Base-by-base conservation (phyloP, 2,888 invertebrate genomes). In the Eupithecia vulgata region DNA sequence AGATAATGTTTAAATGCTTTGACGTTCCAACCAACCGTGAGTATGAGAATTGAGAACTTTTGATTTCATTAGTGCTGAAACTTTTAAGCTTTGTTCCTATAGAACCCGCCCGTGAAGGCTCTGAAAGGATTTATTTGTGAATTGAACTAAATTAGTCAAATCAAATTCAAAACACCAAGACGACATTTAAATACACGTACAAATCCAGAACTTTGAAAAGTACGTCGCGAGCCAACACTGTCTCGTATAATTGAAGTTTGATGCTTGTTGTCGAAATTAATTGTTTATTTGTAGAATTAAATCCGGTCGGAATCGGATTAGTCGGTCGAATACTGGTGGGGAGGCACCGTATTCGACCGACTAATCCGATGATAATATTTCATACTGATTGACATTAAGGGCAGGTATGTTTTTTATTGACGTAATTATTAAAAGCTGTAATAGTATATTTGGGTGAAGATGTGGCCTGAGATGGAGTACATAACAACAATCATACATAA, bases 221-320 rank as follows among this genome's bases (percentile, higher is more conserved):
- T 72, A 72, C 61, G 73, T 12, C 5, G 70, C 73, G 69, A 75
- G 62, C 30, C 48, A 48, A 62, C 70, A 67, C 69, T 40, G n/a
- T 71, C 52, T 21, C 64, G 68, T 68, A 75, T 76, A 78, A 80
- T 77, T 69, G 73, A 67, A 77, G 75, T 80, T 78, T 77, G 78
- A 78, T 76, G 75, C 77, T 79, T 76, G 77, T 80, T 75, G 74
- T 71, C 62, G 62, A 75, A 76, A 78, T 74, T 78, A 78, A 78
- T 78, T 80, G 80, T 80, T 77, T 79, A 78, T 78, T 80, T 76
- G 77, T 73, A 64, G 67, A 72, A 73, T 76, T 78, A 67, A 76
- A 76, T 70, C 76, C 64, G 61, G 72, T 37, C 48, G 67, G 65
- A 61, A 66, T 21, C 17, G 68, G 71, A 67, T 75, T 67, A 67